Conservation (phyloP, 2,888 invertebrate species). For the Nomada ferruginata region DNA sequence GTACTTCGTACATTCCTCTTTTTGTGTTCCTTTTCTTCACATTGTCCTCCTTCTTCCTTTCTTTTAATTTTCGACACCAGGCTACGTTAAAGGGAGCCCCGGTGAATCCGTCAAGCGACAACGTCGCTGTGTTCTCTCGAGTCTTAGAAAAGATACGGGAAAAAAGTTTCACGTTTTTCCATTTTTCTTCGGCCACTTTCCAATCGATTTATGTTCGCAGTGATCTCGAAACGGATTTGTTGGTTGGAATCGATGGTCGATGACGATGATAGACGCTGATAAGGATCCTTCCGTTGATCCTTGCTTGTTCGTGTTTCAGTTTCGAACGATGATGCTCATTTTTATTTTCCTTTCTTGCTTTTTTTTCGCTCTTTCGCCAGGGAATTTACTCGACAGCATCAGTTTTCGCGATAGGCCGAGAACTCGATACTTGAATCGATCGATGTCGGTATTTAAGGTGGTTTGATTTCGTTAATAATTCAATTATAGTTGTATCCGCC, state of each 20-base stretch:
- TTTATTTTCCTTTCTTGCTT: neutral
- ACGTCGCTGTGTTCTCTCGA: slow-evolving; percentile 33
- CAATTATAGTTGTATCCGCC: too few species aligned
- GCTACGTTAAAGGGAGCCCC: slow-evolving; percentile 25
- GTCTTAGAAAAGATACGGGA: slow-evolving; percentile 18
- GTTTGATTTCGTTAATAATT: slow-evolving; percentile 6
- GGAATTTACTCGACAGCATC: neutral
- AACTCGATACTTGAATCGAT: slow-evolving; percentile 38
- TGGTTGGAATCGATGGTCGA: slow-evolving; percentile 6
- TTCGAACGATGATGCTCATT: neutral
- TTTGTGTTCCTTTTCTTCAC: neutral
- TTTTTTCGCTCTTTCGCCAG: neutral
- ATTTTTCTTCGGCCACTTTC: neutral
- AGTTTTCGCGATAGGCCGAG: slow-evolving; percentile 52
- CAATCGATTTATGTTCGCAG: neutral
- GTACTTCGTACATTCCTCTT: slow-evolving; percentile 24
- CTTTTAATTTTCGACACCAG: slow-evolving; percentile 1
- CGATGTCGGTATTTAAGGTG: slow-evolving; percentile 11
- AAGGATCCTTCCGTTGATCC: slow-evolving; percentile 9
- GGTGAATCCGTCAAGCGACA: slow-evolving; percentile 13
- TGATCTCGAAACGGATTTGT: slow-evolving; percentile 12
- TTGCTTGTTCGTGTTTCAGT: neutral
- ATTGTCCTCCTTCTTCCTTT: neutral
- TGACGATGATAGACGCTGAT: slow-evolving; percentile 13
- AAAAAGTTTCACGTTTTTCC: slow-evolving; percentile 3